Evolutionary conservation across 2,797 vertebrate species (phyloP).

Genomic region (Brachyalestes nurse): DNA sequence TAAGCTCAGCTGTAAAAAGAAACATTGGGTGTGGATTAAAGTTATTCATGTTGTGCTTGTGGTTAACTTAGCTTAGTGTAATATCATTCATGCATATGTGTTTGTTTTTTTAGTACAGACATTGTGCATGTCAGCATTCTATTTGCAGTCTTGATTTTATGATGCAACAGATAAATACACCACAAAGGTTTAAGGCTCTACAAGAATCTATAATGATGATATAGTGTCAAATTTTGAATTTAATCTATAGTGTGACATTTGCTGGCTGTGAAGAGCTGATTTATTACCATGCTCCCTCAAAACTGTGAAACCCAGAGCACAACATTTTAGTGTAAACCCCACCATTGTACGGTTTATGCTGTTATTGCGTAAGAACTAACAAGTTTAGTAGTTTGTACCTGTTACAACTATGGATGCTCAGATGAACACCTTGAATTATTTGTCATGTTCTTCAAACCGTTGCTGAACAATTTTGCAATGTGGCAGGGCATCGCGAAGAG

Average conservation of each 20-base stretch:
- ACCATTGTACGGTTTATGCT: neutral
- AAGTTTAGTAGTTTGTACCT: neutral
- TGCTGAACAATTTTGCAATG: too few relatives aligned
- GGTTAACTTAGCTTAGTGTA: neutral
- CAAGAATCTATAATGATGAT: neutral
- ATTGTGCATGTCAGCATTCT: neutral
- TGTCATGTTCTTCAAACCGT: too few relatives aligned
- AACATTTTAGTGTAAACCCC: neutral
- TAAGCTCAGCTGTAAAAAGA: neutral
- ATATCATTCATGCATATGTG: neutral
- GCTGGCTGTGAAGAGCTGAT: neutral
- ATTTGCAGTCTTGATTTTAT: neutral
- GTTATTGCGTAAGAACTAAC: neutral
- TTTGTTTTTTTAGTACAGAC: neutral
- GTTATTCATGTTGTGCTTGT: neutral
- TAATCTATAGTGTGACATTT: neutral
- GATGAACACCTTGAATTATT: too few relatives aligned
- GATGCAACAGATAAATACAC: neutral
- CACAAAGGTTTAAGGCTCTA: neutral
- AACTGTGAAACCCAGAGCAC: neutral
- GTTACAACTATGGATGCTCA: too few relatives aligned
- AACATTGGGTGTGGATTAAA: neutral
- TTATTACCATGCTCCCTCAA: neutral
- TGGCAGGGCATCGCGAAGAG: too few relatives aligned
- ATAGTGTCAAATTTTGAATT: neutral